A percentile compares a stretch with the other conserved stretches of the same genome.
Conservation (phyloP, 2,797 vertebrate species). For the Enteromius viviparus region DNA sequence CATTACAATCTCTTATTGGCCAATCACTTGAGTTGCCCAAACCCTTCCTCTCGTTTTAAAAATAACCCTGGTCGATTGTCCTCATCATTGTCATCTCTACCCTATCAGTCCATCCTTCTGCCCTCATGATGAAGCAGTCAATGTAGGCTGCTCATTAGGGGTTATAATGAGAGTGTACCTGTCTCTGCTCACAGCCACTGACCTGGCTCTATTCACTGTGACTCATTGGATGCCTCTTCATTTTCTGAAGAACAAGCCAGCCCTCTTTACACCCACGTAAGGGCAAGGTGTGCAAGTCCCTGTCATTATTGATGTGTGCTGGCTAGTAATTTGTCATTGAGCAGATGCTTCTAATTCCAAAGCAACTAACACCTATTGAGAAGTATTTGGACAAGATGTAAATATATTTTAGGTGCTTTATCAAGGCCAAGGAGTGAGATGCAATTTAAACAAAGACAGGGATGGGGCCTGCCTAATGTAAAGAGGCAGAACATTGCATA, state of each 20-base stretch:
- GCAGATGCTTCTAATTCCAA: background rate
- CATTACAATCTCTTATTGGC: background rate
- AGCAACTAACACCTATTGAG: background rate
- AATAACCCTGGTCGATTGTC: constrained; percentile 10
- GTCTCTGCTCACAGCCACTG: constrained; percentile 12
- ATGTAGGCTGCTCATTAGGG: constrained; percentile 28
- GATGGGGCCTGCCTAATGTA: too few species aligned
- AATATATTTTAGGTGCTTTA: background rate
- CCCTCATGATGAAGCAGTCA: constrained; percentile 3
- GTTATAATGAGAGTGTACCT: constrained; percentile 35
- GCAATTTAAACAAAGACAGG: too few species aligned
- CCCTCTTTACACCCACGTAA: background rate
- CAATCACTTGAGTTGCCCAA: constrained; percentile 8
- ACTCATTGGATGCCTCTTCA: constrained; percentile 41
- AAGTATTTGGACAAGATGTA: background rate
- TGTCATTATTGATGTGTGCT: constrained; percentile 19
- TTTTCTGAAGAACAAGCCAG: constrained; percentile 39
- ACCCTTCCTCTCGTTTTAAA: background rate
- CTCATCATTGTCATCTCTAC: background rate
- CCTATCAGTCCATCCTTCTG: constrained; percentile 1
- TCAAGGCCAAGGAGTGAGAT: too few species aligned
- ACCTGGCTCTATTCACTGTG: constrained; percentile 15
- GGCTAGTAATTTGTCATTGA: constrained; percentile 7
- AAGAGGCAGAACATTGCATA: too few species aligned
- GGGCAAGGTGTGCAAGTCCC: background rate